A percentile compares a stretch with the other conserved stretches of the same genome.
Evolutionary conservation across 2,888 invertebrate species (phyloP).

Genomic region (Netelia melanura): DNA sequence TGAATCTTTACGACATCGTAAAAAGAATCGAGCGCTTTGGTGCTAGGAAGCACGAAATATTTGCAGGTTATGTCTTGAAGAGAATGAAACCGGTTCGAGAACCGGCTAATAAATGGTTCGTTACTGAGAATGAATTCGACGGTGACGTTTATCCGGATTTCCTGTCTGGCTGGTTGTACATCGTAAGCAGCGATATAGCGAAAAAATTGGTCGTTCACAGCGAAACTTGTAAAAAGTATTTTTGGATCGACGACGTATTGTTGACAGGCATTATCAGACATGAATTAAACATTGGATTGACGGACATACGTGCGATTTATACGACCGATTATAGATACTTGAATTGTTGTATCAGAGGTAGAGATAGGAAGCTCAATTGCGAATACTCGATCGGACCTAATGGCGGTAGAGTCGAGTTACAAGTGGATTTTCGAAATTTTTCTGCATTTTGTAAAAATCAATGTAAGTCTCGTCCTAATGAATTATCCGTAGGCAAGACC

Average conservation of each 20-base stretch:
- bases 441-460: conserved; percentile 86
- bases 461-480: conserved; percentile 66
- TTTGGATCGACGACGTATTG: conserved; percentile 97
- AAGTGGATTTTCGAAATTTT: conserved; percentile 88
- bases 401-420: conserved; percentile 90
- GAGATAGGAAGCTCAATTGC: conserved; percentile 85
- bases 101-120: conserved; percentile 92
- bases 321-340: conserved; percentile 90
- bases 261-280: conserved; percentile 92
- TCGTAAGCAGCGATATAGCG: conserved; percentile 89
- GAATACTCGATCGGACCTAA: conserved; percentile 91
- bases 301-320: conserved; percentile 88
- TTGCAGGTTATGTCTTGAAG: conserved; percentile 88
- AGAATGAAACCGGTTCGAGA: conserved; percentile 89
- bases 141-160: conserved; percentile 89
- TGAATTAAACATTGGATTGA: conserved; percentile 86
- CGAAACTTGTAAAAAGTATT: conserved; percentile 87
- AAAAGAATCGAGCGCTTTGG: conserved; percentile 69
- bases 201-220: conserved; percentile 87
- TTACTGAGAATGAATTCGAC: conserved; percentile 89
- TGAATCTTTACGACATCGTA: conserved; percentile 88
- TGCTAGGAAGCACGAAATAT: conserved; percentile 24
- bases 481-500: conserved; percentile 72
- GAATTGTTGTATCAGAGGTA: conserved; percentile 90
- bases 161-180: conserved; percentile 94